A percentile compares a stretch with the other conserved stretches of the same genome.
Evolutionary conservation across 2,113 vertebrate genomes (phyloP).

Genomic region (Tonatia bakeri): DNA sequence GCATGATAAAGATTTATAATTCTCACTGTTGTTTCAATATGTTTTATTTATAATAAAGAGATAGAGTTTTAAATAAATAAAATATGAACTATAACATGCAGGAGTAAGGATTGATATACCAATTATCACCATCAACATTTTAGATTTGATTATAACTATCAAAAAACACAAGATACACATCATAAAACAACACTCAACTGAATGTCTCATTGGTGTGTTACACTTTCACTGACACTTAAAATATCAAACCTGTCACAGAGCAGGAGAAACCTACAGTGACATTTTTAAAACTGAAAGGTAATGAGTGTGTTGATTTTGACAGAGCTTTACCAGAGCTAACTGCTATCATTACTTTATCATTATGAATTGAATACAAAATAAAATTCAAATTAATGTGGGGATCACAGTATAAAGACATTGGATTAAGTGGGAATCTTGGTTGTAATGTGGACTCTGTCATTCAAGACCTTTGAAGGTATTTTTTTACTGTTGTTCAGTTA

Average conservation of each 20-base stretch:
- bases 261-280: background rate
- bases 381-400: background rate
- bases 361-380: constrained; percentile 30
- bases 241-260: background rate
- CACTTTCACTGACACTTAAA: background rate
- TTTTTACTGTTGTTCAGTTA: too few species aligned
- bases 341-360: background rate
- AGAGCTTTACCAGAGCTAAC: background rate
- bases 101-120: background rate
- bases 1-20: background rate
- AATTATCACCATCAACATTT: background rate
- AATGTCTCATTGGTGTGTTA: background rate
- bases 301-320: background rate
- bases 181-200: background rate
- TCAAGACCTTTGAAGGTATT: background rate
- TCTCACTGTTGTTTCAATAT: background rate
- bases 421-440: background rate
- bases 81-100: constrained; percentile 15
- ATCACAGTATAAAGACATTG: background rate
- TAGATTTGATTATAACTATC: constrained; percentile 24
- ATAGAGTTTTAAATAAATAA: constrained; percentile 28
- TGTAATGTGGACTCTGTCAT: background rate
- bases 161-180: background rate
- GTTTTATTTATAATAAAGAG: constrained; percentile 21
- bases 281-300: background rate